A percentile compares a stretch with the other conserved stretches of the same genome.
Conservation (phyloP, 2,797 vertebrate genomes). For the Margarornis squamiger region DNA sequence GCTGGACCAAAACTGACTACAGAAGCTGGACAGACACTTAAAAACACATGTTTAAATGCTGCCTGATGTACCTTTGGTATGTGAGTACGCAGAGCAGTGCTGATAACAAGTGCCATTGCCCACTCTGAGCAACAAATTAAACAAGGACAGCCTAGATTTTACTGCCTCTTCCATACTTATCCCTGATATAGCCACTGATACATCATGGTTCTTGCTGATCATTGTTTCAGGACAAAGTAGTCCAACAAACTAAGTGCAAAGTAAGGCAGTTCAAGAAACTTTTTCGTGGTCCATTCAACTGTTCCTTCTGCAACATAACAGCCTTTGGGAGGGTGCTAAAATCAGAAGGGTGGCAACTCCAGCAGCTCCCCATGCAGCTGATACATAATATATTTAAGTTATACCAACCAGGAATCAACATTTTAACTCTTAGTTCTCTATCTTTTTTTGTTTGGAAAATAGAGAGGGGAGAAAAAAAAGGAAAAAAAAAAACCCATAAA, state of each 20-base stretch:
- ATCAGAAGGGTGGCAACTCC: not conserved
- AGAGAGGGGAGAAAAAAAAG: not conserved
- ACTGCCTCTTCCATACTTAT: not conserved
- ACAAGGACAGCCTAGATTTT: not conserved
- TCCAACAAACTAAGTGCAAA: not conserved
- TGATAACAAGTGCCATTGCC: not conserved
- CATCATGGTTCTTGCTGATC: not conserved
- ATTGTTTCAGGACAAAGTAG: not conserved
- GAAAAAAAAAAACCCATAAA: not conserved
- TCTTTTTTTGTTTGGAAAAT: not conserved
- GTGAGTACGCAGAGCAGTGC: accelerated
- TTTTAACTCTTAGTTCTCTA: not conserved
- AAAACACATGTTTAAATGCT: not conserved
- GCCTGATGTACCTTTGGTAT: not conserved
- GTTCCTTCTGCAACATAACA: not conserved
- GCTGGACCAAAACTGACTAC: not conserved
- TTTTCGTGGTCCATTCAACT: not conserved
- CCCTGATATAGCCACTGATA: not conserved
- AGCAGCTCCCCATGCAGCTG: not conserved
- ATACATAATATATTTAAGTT: not conserved
- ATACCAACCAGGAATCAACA: not conserved
- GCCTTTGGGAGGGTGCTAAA: not conserved
- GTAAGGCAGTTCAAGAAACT: not conserved
- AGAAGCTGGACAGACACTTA: not conserved
- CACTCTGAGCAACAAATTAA: not conserved